These are phyloP conservation scores for Apodemia mormo DNA, from an alignment of 2,888 invertebrate species.

Conservation along the genomic window DNA sequence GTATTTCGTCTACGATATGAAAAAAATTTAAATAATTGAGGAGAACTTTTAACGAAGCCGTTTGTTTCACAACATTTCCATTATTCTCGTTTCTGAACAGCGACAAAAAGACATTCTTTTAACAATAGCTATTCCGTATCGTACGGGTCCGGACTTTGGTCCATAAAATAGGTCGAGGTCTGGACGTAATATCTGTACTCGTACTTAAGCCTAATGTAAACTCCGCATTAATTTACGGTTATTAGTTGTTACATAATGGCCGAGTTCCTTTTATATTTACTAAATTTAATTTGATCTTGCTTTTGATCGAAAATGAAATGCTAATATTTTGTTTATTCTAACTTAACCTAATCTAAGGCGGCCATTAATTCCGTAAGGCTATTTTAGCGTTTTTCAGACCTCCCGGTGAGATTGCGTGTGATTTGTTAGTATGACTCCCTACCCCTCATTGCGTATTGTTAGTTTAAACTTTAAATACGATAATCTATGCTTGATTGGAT, in stretches of 20 bases:
- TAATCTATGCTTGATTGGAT: too few species aligned
- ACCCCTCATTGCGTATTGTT: too few species aligned
- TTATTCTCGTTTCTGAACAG: slow-evolving; percentile 6
- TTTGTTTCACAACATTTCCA: background rate
- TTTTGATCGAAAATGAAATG: too few species aligned
- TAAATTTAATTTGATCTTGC: background rate
- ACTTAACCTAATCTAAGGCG: too few species aligned
- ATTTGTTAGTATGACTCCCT: too few species aligned
- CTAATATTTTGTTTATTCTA: too few species aligned
- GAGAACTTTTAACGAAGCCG: background rate
- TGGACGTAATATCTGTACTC: background rate
- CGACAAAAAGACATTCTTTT: background rate
- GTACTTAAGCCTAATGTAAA: background rate
- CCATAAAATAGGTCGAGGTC: slow-evolving; percentile 4
- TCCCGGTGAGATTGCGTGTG: too few species aligned
- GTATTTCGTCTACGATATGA: too few species aligned
- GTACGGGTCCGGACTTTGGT: slow-evolving; percentile 3
- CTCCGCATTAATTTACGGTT: background rate
- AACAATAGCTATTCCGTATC: slow-evolving; percentile 7
- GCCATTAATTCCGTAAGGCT: too few species aligned
- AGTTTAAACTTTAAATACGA: too few species aligned
- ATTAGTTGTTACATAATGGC: background rate
- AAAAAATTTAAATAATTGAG: background rate
- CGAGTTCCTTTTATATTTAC: background rate
- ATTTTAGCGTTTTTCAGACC: too few species aligned